phyloP scores from a whole-genome alignment of 2,113 vertebrate species.

The Odocoileus virginianus region DNA sequence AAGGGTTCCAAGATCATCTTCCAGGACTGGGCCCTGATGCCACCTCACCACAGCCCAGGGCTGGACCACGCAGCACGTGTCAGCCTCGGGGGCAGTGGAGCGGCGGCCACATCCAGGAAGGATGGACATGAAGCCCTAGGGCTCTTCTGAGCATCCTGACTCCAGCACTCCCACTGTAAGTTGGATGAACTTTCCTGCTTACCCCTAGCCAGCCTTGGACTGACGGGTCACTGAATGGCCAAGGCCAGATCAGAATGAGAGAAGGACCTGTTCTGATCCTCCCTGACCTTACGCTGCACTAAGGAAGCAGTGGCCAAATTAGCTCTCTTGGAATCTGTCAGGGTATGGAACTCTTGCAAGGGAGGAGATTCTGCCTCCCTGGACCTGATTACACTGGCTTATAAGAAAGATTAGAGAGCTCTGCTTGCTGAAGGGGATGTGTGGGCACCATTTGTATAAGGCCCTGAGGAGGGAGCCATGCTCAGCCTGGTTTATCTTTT shows the following conservation, averaged over 20 bases:
- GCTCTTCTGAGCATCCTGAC: neutral
- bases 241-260: neutral
- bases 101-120: neutral
- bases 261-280: neutral
- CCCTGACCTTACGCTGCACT: neutral
- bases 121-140: neutral
- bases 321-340: neutral
- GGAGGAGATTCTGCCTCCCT: neutral
- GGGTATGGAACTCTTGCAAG: neutral
- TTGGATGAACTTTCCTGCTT: neutral
- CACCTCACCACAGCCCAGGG: neutral
- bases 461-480: neutral
- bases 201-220: neutral
- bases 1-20: neutral
- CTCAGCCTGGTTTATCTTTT: neutral
- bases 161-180: neutral
- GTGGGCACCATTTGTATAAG: neutral
- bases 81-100: neutral
- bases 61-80: rapidly evolving
- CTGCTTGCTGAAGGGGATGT: neutral
- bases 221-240: neutral
- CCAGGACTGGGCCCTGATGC: neutral
- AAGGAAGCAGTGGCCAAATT: neutral
- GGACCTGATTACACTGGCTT: neutral
- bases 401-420: neutral